Base-by-base conservation (phyloP, 2,113 vertebrate species). In the Pontoporia blainvillei region DNA sequence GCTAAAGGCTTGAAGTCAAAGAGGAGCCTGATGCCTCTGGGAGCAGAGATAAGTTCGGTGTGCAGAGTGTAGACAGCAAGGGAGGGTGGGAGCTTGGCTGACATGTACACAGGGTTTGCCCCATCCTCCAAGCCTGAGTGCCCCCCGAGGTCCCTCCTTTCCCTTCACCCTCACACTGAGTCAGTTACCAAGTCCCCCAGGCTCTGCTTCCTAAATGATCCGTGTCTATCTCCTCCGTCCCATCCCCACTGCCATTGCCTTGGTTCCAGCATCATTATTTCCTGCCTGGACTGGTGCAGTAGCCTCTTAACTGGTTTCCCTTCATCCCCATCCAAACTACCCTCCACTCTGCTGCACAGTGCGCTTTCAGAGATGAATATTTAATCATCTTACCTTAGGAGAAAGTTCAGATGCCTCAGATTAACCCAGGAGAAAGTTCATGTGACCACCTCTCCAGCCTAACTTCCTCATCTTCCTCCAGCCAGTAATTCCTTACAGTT, bases 191-290 rank as follows among this genome's bases (percentile, higher is more conserved):
- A 57, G 49, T 41, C 64, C 41, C 39, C 61, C 81, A 62, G 41
- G 21, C 29, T 57, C 44, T 72, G 34, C 78, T 72, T 62, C 62
- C 25, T 29, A 18, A 75, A 29, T 15, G 27, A 44, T 18, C 8
- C 2, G 0, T 52, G 4, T 20, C 9, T 7, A 13, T 3, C 17
- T 5, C 17, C 36, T 72, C 57, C 8, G 29, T n/a, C 15, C 54
- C 62, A 39, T 36, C 15, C 13, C 11, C 15, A 9, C n/a, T 13
- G 21, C 44, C 44, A 8, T 29, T 20, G 27, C n/a, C 57, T 39
- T 49, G 36, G 27, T 15, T 39, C 64, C 61, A 27, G 23, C 44
- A 39, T 75, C 8, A 6, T 12, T 20, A 5, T 20, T 46, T 86
- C 69, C 86, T 57, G 23, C 41, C 52, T 8, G 41, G n/a, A 69